Conservation (phyloP, 2,888 invertebrate species). For the Meteorus colon region DNA sequence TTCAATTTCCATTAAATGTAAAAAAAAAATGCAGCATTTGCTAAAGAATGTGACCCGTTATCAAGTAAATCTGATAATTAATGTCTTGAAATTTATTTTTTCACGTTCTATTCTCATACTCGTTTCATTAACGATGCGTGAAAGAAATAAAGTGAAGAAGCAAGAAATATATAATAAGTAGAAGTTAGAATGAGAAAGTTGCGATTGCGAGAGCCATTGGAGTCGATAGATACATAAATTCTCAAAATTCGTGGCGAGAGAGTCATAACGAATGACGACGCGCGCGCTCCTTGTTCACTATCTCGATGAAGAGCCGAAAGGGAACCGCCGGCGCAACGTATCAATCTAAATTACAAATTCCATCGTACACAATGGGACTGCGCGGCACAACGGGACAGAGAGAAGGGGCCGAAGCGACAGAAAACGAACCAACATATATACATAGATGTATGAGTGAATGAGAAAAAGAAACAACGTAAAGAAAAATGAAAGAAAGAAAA, state of each 20-base stretch:
- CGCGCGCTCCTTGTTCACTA: constrained; percentile 32
- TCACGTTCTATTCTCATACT: constrained; percentile 9
- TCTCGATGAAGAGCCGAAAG: constrained; percentile 49
- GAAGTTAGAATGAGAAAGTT: neutral
- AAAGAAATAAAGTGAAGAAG: neutral
- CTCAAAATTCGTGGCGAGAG: constrained; percentile 42
- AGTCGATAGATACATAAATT: constrained; percentile 45
- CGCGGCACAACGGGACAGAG: constrained; percentile 37
- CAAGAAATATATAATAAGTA: neutral
- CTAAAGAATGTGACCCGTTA: constrained; percentile 20
- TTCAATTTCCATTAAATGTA: constrained; percentile 20
- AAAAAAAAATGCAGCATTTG: constrained; percentile 9
- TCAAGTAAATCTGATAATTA: constrained; percentile 17
- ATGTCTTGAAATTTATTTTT: constrained; percentile 17
- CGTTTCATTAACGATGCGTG: constrained; percentile 16
- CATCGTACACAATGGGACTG: constrained; percentile 66
- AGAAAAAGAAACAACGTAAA: constrained; percentile 26
- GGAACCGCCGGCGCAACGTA: constrained; percentile 59
- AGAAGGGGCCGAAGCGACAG: constrained; percentile 34
- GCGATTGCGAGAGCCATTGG: constrained; percentile 4
- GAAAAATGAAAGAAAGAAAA: constrained; percentile 23
- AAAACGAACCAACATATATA: neutral
- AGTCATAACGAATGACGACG: constrained; percentile 36
- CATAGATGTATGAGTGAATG: neutral
- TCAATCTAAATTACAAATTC: constrained; percentile 73